Evolutionary conservation across 2,888 invertebrate species (phyloP), one percentile per base, ranked within the genome.

Genomic region (Machimus rusticus): DNA sequence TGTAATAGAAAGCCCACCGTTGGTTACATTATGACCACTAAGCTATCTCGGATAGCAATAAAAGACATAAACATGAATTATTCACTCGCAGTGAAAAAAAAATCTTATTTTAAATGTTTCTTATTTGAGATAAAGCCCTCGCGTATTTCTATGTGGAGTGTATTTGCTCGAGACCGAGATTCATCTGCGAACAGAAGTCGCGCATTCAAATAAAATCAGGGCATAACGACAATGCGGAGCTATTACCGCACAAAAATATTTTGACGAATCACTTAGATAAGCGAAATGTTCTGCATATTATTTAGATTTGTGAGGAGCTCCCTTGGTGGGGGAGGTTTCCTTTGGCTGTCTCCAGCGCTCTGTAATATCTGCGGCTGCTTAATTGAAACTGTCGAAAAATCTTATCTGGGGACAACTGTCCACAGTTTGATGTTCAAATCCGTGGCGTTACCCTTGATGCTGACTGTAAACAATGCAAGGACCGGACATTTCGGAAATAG

Each of bases 251-350:
- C 57, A 74, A 74, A 57, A 84, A 84, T 84, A 89, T 89, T 90
- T 89, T 90, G 90, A 90, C 90, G 90, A 89, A 90, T 90, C 89
- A 88, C 89, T 89, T 89, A 89, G 90, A 90, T 90, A 90, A 90
- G 89, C 89, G 88, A 89, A 88, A 88, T 87, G 87, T 88, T 89
- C 88, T 89, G 90, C 90, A 90, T 90, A 90, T 88, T 89, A 90
- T 90, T 89, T 79, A 86, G 77, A 86, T 86, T 86, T 77, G 84
- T 39, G 51, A 6, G 37, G 84, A 6, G n/a, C 12, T 39, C 57
- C 34, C 74, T 9, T 34, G 9, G 57, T 2, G 37, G 74, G 84
- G 39, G 84, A 14, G 28, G 39, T 66, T 84, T 66, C 57, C 55
- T 81, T 81, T 51, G 28, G 28, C 23, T 79, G 46, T 51, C 81